Percentiles rank a stretch among this genome's conserved stretches.
Conservation (phyloP, 2,113 vertebrate species). For the Isurus oxyrinchus region DNA sequence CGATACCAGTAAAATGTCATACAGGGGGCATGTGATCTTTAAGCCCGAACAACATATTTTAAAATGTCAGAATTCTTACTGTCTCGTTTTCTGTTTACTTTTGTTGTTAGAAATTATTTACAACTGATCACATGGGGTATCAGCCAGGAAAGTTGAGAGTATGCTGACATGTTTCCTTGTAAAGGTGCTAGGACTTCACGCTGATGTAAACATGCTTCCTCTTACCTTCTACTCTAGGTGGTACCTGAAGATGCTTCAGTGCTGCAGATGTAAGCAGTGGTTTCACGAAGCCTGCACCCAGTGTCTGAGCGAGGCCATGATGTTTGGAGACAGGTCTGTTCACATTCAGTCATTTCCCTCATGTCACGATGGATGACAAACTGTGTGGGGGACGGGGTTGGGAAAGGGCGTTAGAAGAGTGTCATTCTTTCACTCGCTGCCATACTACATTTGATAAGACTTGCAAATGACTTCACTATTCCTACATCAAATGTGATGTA, state of each 20-base stretch:
- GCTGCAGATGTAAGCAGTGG: conserved; percentile 85
- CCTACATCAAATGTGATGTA: neutral
- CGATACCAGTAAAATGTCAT: neutral
- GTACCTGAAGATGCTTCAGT: conserved; percentile 98
- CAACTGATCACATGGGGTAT: neutral
- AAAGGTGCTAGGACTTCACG: neutral
- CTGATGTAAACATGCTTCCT: neutral
- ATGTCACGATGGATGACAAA: neutral
- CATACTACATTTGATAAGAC: neutral
- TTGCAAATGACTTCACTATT: neutral
- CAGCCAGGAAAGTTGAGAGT: neutral
- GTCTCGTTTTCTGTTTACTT: neutral
- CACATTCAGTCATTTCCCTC: neutral
- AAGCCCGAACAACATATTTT: neutral
- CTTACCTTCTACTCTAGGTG: conserved; percentile 58
- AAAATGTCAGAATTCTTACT: neutral
- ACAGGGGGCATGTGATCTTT: neutral
- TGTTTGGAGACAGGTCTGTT: conserved; percentile 84
- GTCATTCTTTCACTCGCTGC: neutral
- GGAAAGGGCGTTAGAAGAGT: neutral
- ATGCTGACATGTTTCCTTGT: neutral
- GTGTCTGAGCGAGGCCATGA: conserved; percentile 84
- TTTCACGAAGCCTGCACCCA: conserved; percentile 97
- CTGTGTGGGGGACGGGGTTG: neutral
- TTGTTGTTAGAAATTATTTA: neutral